Conservation (phyloP, 2,888 invertebrate species). For the Clostera curtula region DNA sequence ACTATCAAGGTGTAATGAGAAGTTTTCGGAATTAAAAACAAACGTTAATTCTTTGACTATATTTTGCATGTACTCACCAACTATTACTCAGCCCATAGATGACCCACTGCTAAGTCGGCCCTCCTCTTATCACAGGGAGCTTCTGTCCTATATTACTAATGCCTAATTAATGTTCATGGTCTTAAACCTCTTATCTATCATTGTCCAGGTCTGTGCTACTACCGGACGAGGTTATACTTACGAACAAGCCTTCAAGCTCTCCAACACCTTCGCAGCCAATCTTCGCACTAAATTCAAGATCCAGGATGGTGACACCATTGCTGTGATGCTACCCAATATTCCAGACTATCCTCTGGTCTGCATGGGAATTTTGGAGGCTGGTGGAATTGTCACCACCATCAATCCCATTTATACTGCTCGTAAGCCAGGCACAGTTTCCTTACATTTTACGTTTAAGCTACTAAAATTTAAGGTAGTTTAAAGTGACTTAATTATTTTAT, state of each 20-base stretch:
- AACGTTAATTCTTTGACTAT: too few relatives aligned
- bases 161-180: too few relatives aligned
- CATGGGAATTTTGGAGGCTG: slow-evolving; percentile 81
- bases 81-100: too few relatives aligned
- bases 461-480: too few relatives aligned
- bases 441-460: too few relatives aligned
- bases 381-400: slow-evolving; percentile 80
- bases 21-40: too few relatives aligned
- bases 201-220: slow-evolving; percentile 80
- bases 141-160: too few relatives aligned
- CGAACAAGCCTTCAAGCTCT: slow-evolving; percentile 77
- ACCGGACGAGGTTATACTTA: slow-evolving; percentile 84
- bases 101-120: too few relatives aligned
- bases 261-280: slow-evolving; percentile 79
- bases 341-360: slow-evolving; percentile 82
- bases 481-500: slow-evolving; percentile 1
- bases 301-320: slow-evolving; percentile 78
- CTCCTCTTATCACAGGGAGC: too few relatives aligned
- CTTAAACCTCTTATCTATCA: background rate
- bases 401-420: slow-evolving; percentile 84
- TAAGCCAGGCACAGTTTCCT: too few relatives aligned
- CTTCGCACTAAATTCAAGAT: slow-evolving; percentile 80
- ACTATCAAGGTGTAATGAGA: too few relatives aligned
- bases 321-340: slow-evolving; percentile 82
- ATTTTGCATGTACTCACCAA: too few relatives aligned